phyloP scores from a whole-genome alignment of 1,140 invertebrate genomes.

The Ctenoplectra terminalis region DNA sequence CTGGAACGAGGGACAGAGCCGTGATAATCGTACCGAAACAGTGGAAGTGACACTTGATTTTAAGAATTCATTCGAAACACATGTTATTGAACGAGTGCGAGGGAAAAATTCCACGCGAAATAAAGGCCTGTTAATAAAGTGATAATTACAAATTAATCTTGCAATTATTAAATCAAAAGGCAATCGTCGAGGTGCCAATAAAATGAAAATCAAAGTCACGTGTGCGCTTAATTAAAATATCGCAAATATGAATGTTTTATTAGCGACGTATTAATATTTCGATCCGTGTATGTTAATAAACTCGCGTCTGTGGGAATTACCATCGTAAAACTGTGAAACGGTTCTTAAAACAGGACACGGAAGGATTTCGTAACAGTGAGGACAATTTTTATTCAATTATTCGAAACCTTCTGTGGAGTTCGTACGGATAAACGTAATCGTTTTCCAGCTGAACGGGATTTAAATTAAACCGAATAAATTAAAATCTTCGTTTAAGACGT shows the following conservation, averaged over 20 bases:
- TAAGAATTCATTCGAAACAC: neutral
- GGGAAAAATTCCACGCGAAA: neutral
- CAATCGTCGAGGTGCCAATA: neutral
- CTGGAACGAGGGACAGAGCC: neutral
- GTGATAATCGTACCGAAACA: neutral
- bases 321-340: neutral
- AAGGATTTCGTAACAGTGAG: too few relatives aligned
- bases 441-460: neutral
- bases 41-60: slow-evolving; percentile 24
- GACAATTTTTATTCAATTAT: neutral
- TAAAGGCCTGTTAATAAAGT: slow-evolving; percentile 6
- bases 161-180: slow-evolving; percentile 25
- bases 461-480: neutral
- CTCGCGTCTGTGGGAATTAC: too few relatives aligned
- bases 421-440: neutral
- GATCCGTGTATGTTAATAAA: neutral
- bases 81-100: neutral
- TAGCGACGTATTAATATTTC: slow-evolving; percentile 17
- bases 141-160: slow-evolving; percentile 9
- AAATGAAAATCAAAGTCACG: slow-evolving; percentile 39
- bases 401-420: neutral
- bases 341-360: neutral
- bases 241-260: slow-evolving; percentile 16
- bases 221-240: slow-evolving; percentile 43
- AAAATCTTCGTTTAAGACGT: neutral